Percentiles rank a stretch among this genome's conserved stretches.
Conservation (phyloP, 2,113 vertebrate genomes). For the Grallaria varia region DNA sequence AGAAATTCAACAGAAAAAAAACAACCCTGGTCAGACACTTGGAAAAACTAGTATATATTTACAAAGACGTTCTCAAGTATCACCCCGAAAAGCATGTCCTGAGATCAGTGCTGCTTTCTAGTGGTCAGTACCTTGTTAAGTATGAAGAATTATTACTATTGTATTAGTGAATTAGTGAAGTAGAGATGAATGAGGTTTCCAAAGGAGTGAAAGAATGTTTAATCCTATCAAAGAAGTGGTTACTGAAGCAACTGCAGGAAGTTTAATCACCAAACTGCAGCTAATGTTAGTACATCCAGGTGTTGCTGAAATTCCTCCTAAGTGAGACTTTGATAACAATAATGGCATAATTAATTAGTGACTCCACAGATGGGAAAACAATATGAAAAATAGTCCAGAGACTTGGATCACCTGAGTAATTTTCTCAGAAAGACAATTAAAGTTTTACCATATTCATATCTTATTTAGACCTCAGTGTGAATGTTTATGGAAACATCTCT, state of each 20-base stretch:
- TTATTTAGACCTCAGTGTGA: not conserved
- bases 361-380: slow-evolving; percentile 1
- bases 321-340: not conserved
- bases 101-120: not conserved
- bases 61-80: not conserved
- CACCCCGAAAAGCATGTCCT: not conserved
- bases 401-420: not conserved
- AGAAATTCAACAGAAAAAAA: not conserved
- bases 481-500: not conserved
- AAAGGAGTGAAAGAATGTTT: not conserved
- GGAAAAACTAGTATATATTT: not conserved
- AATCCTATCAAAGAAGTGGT: not conserved
- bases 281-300: not conserved
- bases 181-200: not conserved
- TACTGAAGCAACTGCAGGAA: not conserved
- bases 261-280: not conserved
- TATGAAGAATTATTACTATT: not conserved
- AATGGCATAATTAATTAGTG: not conserved
- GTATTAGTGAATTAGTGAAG: not conserved
- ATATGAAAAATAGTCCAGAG: not conserved
- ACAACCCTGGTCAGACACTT: not conserved
- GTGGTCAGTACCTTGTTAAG: not conserved
- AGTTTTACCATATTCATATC: not conserved
- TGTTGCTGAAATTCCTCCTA: not conserved
- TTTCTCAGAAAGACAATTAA: not conserved